Percentiles rank a stretch among this genome's conserved stretches.
These are phyloP conservation scores for Hapalemur alaotrensis DNA, from an alignment of 2,797 vertebrate genomes.

Conservation along the genomic window DNA sequence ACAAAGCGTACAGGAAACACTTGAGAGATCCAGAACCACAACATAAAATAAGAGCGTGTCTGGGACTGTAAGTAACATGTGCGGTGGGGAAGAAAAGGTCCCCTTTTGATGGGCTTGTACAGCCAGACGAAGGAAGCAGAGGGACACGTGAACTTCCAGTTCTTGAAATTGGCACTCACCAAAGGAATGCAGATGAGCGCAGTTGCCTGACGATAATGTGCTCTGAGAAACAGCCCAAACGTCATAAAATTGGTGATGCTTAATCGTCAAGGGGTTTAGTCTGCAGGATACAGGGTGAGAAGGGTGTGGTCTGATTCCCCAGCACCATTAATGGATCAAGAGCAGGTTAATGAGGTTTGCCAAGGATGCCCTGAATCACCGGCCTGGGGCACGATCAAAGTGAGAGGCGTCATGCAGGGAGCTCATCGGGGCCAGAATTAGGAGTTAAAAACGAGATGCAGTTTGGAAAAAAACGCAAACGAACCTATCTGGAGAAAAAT, in stretches of 20 bases:
- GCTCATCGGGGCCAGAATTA: background rate
- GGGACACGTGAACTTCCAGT: background rate
- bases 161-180: background rate
- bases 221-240: background rate
- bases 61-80: slow-evolving; percentile 65
- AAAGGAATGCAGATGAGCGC: background rate
- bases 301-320: background rate
- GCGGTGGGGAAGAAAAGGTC: background rate
- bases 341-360: background rate
- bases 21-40: slow-evolving; percentile 57
- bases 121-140: slow-evolving; percentile 63
- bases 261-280: background rate
- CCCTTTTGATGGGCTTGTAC: slow-evolving; percentile 49
- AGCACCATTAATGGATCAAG: background rate
- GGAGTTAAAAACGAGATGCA: background rate
- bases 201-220: background rate
- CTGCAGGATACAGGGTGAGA: background rate
- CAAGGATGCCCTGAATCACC: background rate
- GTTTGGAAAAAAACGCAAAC: background rate
- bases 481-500: background rate
- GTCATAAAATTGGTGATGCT: background rate
- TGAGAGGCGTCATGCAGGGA: background rate
- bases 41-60: slow-evolving; percentile 69
- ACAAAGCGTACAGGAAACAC: slow-evolving; percentile 67
- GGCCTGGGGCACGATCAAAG: slow-evolving; percentile 14